Conservation (phyloP, 1,140 invertebrate species). For the Drosophila cardini region DNA sequence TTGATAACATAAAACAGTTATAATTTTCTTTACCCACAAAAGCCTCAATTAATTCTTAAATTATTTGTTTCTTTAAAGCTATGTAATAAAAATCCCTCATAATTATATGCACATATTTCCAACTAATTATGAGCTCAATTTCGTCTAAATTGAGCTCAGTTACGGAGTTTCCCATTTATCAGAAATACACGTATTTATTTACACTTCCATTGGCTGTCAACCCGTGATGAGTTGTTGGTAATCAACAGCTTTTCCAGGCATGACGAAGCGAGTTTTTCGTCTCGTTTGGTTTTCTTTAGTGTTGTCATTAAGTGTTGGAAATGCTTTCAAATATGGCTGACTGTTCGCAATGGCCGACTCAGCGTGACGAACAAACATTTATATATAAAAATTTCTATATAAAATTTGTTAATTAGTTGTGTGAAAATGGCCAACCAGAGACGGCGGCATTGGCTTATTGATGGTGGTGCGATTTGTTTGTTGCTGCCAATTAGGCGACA, state of each 20-base stretch:
- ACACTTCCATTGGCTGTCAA: conserved; percentile 14
- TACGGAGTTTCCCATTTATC: conserved; percentile 11
- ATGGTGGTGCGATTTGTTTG: conserved; percentile 15
- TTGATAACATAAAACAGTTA: too few relatives aligned
- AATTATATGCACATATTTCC: too few relatives aligned
- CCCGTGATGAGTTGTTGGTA: not conserved
- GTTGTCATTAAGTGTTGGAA: conserved; percentile 47
- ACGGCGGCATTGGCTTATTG: conserved; percentile 8
- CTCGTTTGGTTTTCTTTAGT: not conserved
- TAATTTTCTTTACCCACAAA: too few relatives aligned
- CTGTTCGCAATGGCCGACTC: conserved; percentile 37
- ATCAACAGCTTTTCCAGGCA: conserved; percentile 41
- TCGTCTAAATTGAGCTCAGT: not conserved
- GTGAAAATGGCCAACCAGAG: conserved; percentile 23
- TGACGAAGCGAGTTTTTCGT: conserved; percentile 34
- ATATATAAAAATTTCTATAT: too few relatives aligned
- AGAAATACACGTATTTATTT: conserved; percentile 2
- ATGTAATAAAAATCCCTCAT: too few relatives aligned
- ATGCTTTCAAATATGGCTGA: conserved; percentile 54
- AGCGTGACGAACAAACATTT: conserved; percentile 48
- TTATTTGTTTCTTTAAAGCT: too few relatives aligned
- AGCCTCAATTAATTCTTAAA: too few relatives aligned
- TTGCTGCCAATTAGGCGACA: conserved; percentile 71
- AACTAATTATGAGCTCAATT: not conserved
- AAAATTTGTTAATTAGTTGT: conserved; percentile 51